Evolutionary conservation across 2,113 vertebrate genomes (phyloP).

Genomic region (Sinocyclocheilus anshuiensis): DNA sequence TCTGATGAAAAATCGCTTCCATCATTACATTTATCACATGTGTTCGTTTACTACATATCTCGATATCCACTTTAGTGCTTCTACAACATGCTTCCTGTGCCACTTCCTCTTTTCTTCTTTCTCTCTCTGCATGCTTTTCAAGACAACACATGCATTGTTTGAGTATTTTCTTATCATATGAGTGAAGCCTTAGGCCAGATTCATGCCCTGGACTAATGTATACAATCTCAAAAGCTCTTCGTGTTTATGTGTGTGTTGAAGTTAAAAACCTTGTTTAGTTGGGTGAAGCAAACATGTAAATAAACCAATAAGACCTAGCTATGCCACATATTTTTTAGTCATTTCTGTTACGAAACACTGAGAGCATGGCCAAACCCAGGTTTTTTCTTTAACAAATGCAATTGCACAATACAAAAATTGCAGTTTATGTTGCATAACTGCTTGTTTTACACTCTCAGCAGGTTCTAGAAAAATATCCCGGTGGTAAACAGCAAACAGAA

Average conservation of each 20-base stretch:
- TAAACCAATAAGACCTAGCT: slow-evolving; percentile 14
- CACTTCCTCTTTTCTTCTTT: slow-evolving; percentile 2
- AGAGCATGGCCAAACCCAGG: background rate
- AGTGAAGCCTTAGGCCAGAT: slow-evolving; percentile 39
- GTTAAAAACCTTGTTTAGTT: slow-evolving; percentile 5
- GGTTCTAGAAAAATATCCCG: background rate
- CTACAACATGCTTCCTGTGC: background rate
- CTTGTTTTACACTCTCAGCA: background rate
- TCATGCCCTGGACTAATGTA: slow-evolving; percentile 42
- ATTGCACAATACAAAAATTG: background rate
- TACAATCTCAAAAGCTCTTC: slow-evolving; percentile 7
- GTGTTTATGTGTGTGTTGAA: slow-evolving; percentile 23
- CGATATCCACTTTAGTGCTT: background rate
- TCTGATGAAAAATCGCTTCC: background rate
- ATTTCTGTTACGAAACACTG: background rate
- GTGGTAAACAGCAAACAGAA: background rate
- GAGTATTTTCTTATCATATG: slow-evolving; percentile 30
- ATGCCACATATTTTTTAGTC: background rate
- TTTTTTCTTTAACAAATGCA: background rate
- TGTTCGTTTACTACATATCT: background rate
- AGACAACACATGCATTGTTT: background rate
- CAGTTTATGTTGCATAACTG: background rate
- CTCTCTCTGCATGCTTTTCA: slow-evolving; percentile 34
- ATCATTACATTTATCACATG: slow-evolving; percentile 4
- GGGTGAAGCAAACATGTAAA: slow-evolving; percentile 32